A percentile compares a stretch with the other conserved stretches of the same genome.
These are phyloP conservation scores for Iphiclides podalirius DNA, from an alignment of 2,888 invertebrate genomes.

Conservation along the genomic window DNA sequence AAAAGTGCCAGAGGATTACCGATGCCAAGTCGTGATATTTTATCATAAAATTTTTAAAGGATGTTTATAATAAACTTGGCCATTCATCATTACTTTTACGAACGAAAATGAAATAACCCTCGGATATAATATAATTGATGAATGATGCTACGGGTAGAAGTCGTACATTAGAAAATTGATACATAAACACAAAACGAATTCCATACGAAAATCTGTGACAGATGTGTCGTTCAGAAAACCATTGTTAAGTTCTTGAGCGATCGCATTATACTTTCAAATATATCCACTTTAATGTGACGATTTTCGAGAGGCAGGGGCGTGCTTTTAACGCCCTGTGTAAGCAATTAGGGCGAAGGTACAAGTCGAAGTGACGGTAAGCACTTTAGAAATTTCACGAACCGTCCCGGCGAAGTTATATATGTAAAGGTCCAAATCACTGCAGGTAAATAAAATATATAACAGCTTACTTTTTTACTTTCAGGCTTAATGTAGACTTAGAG, in stretches of 20 bases:
- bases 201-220: conserved; percentile 1
- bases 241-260: conserved; percentile 24
- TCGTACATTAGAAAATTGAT: no score
- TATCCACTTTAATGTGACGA: conserved; percentile 25
- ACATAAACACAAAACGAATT: neutral
- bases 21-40: neutral
- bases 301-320: conserved; percentile 22
- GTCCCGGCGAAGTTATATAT: neutral
- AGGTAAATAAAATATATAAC: no score
- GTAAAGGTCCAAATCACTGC: neutral
- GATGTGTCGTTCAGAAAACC: conserved; percentile 16
- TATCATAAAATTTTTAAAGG: no score
- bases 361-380: conserved; percentile 2
- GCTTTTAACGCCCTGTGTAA: conserved; percentile 20
- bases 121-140: no score
- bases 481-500: no score
- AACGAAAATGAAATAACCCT: no score
- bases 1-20: neutral
- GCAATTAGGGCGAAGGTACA: conserved; percentile 19
- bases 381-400: conserved; percentile 3
- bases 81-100: no score
- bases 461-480: no score
- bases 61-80: no score
- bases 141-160: no score
- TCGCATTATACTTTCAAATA: conserved; percentile 28